Evolutionary conservation across 2,113 vertebrate species (phyloP), one percentile per base, ranked within the genome.

Genomic region (Oryctolagus cuniculus): DNA sequence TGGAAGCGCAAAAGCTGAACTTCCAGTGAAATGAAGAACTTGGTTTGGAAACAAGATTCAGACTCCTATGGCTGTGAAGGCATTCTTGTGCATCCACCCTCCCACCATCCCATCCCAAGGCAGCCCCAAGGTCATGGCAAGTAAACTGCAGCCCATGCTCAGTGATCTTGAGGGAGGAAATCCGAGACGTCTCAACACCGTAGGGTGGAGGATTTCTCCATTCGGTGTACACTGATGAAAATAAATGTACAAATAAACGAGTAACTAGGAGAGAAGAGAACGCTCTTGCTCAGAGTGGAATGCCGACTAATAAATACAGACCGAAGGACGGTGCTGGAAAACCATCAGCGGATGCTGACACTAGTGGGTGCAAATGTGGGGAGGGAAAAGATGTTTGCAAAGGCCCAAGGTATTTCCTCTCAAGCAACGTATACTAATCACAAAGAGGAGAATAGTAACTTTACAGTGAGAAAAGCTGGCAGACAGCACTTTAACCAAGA

Each of bases 1-100:
- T 78, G 73, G 36, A 79, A 67, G 51, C 10, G 31, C 75, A 87
- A 21, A 80, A 73, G 34, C 29, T 44, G 73, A 72, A 75, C 25
- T 70, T 70, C 25, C 51, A 72, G 72, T 58, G 89, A 78, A 55
- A 49, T 29, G 58, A 87, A 34, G 53, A 55, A 17, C 8, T 61
- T 38, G 55, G 44, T 85, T 90, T 92, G 64, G 63, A 90, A 85
- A 63, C 34, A 72, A 91, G 51, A 77, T 63, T 31, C 13, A 64
- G 49, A 53, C 63, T 21, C 11, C 1, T 66, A 16, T 2, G 16
- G 49, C 38, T 67, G 11, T 78, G 53, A 55, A 80, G 67, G 29
- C 8, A 36, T 72, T 66, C 29, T 15, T 29, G 36, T 0, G 0
- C 5, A 22, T 27, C 12, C 3, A 24, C 5, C 7, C 9, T 49